Evolutionary conservation across 2,888 invertebrate species (phyloP), one percentile per base, ranked within the genome.

Genomic region (Choristoneura rosaceana): DNA sequence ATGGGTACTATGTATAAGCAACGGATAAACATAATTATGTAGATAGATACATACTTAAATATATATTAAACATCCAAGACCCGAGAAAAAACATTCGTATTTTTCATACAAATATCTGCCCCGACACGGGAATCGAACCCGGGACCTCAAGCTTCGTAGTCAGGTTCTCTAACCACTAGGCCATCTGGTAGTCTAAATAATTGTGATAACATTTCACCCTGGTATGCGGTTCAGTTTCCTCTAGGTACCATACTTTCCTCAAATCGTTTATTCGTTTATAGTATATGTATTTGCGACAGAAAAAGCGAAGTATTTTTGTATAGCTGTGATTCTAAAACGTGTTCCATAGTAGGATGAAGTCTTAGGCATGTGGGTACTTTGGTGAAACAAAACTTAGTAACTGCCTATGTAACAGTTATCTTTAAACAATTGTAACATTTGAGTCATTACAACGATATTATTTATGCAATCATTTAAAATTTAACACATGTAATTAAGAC

Each of bases 401-500:
- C 25, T 17, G 25, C 55, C 25, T 25, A 52, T 9, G 15, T 15
- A 25, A 55, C 55, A 25, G 55, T 55, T 55, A 7, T 12, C 12
- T 25, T 55, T 55, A 55, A 55, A 55, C 3, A 55, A 52, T 17
- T 17, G 55, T 55, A 55, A 55, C 55, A 25, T 55, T 25, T 55
- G 55, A 25, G 55, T 55, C 8, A 55, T 55, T 12, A 12, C 55
- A 55, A 55, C 55, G 25, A 55, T 55, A 52, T 25, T 55, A 55
- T 47, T 14, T 55, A 55, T 25, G 25, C 25, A 55, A 12, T 55
- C 12, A 25, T 55, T 25, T 55, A 55, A 55, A 25, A 12, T 10
- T 10, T 25, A 55, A 25, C 55, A 55, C 52, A 52, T 52, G 15
- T 25, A 25, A 55, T 25, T 12, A 25, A 55, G 25, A 55, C 55